Base-by-base conservation (phyloP, 2,797 vertebrate genomes). In the Phoxinus dragarum region DNA sequence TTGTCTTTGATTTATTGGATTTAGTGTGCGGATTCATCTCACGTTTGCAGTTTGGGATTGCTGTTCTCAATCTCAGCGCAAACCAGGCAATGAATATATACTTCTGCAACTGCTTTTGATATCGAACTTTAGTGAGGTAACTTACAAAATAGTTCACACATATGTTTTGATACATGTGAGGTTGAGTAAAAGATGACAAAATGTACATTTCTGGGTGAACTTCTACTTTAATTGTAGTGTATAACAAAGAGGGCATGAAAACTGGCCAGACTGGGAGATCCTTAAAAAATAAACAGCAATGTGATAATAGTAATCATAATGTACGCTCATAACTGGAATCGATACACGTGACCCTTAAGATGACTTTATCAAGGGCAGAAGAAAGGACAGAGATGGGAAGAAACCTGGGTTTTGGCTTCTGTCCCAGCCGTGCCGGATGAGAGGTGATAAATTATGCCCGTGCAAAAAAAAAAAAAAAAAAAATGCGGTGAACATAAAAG, bases 381-480 rank as follows among this genome's bases (percentile, higher is more conserved):
- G 80, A 85, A 82, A 88, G 76, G 85, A 85, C 71, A 74, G 85
- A 90, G 89, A 91, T 89, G 86, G 91, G 90, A 81, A 88, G 88
- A 85, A 92, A 88, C 47, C 89, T 89, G 91, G 85, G 88, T 75
- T 89, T 93, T 95, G 93, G 93, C 94, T 91, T 88, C 78, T 31
- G 3, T 93, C 93, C 94, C 93, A 91, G 93, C n/a, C 75, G 85
- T 89, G 91, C 91, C 87, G 89, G 89, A 86, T 68, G 88, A 89
- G 88, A 88, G 90, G 90, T 91, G 90, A 94, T 95, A 92, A 94
- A 94, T 95, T 94, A 94, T 91, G 90, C 86, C 88, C 90, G 84
- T 90, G 92, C 91, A 93, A 91, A 88, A 77, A 92, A 92, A 89
- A 69, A 27, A 69, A 27, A 27, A 27, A 88, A 93, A 90, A 90